Base-by-base conservation (phyloP, 2,797 vertebrate genomes). In the Parambassis ranga region DNA sequence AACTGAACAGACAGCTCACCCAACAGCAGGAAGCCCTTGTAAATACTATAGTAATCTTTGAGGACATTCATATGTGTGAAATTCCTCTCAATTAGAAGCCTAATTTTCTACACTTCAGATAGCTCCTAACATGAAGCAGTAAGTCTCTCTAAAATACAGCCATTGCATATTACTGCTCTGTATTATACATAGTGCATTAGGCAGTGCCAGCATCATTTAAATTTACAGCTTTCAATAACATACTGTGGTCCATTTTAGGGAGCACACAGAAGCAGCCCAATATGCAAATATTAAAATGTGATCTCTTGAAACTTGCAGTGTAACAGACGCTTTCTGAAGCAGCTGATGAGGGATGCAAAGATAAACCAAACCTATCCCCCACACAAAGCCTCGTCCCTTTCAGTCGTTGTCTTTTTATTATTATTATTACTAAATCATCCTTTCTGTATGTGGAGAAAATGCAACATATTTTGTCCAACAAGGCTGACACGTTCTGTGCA, bases 171-270 rank as follows among this genome's bases (percentile, higher is more conserved):
- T 77, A 59, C 41, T 43, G n/a, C 11, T 43, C 57, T 73, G 57
- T 46, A 65, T 78, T 66, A 66, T 37, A 69, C 27, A 57, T 39
- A 78, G 63, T 60, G 65, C 65, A 71, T 49, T 30, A 26, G 44
- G 38, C 65, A 16, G 53, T 35, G 58, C 61, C 71, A 75, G 42
- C 52, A 50, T 68, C 57, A 82, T 71, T 55, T 56, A 46, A 41
- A 81, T 83, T 59, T 78, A 75, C 37, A 73, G 23, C 71, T 68
- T 61, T 61, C 38, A 41, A n/a, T 74, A 33, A 56, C 8, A 24
- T 28, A 31, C 27, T 33, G 15, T 23, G 42, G 37, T 63, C 44
- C 35, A 57, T 53, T 78, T 62, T 36, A 77, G 41, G n/a, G 22
- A 46, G 37, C 32, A 15, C 28, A 49, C 1, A n/a, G 38, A 47